phyloP scores from a whole-genome alignment of 23 tunicate genomes.

The Styela plicata region DNA sequence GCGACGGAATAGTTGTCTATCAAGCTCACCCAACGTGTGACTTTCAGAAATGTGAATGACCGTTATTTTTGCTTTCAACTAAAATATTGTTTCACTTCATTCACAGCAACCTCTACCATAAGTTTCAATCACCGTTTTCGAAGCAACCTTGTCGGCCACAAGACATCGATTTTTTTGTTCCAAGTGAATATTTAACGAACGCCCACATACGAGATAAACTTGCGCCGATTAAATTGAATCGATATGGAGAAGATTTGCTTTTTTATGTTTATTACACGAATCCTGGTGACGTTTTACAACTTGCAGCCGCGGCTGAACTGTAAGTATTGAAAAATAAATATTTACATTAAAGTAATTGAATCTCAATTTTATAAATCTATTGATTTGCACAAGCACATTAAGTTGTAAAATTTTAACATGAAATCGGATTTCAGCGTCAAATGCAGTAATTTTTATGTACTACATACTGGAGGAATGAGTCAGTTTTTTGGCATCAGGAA shows the following conservation, averaged over 20 bases:
- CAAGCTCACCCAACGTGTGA: too few relatives aligned
- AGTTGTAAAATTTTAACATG: too few relatives aligned
- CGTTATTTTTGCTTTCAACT: too few relatives aligned
- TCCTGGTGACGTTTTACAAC: conserved; percentile 91
- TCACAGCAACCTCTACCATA: conserved; percentile 86
- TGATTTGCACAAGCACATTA: too few relatives aligned
- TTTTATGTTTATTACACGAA: conserved; percentile 94
- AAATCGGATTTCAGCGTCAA: too few relatives aligned
- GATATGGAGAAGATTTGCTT: conserved; percentile 93
- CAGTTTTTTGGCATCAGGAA: too few relatives aligned
- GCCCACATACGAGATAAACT: conserved; percentile 95
- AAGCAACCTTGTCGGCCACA: conserved; percentile 92
- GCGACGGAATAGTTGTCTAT: too few relatives aligned
- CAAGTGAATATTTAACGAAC: conserved; percentile 96
- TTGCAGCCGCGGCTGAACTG: conserved; percentile 98
- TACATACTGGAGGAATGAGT: too few relatives aligned
- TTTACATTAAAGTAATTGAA: not conserved
- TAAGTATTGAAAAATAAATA: conserved; percentile 37
- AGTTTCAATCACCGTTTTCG: conserved; percentile 94
- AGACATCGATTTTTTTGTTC: conserved; percentile 95
- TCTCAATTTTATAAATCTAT: too few relatives aligned
- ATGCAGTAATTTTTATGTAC: too few relatives aligned
- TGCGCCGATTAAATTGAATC: conserved; percentile 88
- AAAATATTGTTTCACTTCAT: not conserved
- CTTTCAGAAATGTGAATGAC: too few relatives aligned